Evolutionary conservation across 2,888 invertebrate species (phyloP).

Genomic region (Troides oblongomaculatus): DNA sequence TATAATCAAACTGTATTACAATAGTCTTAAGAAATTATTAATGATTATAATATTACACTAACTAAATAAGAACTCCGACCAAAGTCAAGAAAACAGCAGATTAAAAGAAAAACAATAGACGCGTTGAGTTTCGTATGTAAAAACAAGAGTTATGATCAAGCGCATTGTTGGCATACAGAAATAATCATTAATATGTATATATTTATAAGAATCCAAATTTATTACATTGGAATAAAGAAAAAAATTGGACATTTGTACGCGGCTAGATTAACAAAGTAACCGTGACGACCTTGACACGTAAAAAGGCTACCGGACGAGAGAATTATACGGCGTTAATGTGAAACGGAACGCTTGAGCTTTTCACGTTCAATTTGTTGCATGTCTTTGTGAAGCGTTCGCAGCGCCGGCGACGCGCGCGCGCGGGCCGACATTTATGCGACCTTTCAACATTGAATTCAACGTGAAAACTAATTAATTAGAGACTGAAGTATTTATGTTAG

Average conservation of each 20-base stretch:
- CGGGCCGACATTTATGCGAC: constrained; percentile 5
- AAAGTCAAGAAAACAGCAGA: not conserved
- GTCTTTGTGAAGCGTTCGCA: not conserved
- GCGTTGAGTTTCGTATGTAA: too few species aligned
- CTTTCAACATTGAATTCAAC: constrained; percentile 16
- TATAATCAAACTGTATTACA: too few species aligned
- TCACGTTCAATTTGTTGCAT: constrained; percentile 14
- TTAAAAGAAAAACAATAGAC: not conserved
- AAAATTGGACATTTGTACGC: constrained; percentile 5
- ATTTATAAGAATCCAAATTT: constrained; percentile 2
- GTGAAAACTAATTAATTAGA: constrained; percentile 11
- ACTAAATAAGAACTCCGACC: too few species aligned
- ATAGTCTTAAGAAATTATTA: too few species aligned
- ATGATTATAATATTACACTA: too few species aligned
- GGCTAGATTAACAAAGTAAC: constrained; percentile 10
- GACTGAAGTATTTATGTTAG: constrained; percentile 3
- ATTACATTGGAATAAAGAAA: constrained; percentile 9
- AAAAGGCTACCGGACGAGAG: constrained; percentile 20
- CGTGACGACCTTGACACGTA: constrained; percentile 29
- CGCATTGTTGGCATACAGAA: not conserved
- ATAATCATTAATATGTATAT: constrained; percentile 2
- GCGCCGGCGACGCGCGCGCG: too few species aligned
- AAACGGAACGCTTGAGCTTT: constrained; percentile 19
- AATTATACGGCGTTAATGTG: constrained; percentile 25
- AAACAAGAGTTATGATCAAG: not conserved